Evolutionary conservation across 2,113 vertebrate genomes (phyloP).

Genomic region (Sula dactylatra): DNA sequence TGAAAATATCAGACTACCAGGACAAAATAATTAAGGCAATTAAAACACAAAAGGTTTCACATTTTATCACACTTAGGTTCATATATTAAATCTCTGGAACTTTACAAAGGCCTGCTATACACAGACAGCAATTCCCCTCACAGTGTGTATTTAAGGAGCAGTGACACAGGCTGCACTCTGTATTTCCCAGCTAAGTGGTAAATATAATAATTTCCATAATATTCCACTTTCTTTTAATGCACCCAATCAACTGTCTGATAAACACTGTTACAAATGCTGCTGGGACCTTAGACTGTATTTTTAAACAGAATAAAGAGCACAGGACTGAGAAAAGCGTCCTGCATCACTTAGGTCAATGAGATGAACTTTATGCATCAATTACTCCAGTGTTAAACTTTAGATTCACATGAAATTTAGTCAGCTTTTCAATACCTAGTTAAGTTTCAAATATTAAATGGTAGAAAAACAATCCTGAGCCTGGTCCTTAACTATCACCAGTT

Average conservation of each 20-base stretch:
- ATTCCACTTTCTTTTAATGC: not conserved
- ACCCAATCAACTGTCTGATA: not conserved
- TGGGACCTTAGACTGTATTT: not conserved
- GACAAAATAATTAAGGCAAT: not conserved
- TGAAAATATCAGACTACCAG: not conserved
- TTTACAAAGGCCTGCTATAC: not conserved
- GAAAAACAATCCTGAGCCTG: not conserved
- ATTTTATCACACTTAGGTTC: not conserved
- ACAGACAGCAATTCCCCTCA: not conserved
- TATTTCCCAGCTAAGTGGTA: not conserved
- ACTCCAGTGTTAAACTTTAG: not conserved
- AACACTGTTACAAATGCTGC: not conserved
- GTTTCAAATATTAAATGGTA: not conserved
- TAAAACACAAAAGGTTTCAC: not conserved
- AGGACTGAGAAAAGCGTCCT: not conserved
- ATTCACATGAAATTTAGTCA: not conserved
- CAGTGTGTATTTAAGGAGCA: not conserved
- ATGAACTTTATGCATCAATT: not conserved
- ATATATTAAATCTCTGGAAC: not conserved
- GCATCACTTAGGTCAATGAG: not conserved
- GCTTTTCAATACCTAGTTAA: not conserved
- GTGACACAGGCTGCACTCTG: not conserved
- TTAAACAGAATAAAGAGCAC: not conserved
- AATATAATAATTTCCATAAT: not conserved
- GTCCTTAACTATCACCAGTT: not conserved